phyloP scores from a whole-genome alignment of 2,888 invertebrate genomes.

The Zygothrica quintamaculata region DNA sequence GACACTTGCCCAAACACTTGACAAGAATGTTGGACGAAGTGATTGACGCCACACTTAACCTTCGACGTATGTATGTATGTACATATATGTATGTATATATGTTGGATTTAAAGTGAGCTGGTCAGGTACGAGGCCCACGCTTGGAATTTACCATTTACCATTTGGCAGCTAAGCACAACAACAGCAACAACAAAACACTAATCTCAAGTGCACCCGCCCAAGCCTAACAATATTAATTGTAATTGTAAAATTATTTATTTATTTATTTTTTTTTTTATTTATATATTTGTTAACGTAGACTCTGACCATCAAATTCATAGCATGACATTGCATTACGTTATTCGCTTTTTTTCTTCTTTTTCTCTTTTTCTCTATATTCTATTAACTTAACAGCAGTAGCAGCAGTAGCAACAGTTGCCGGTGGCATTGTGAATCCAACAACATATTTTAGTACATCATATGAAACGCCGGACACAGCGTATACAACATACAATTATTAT shows the following conservation, averaged over 20 bases:
- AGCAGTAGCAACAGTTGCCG: conserved; percentile 60
- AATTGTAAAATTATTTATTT: neutral
- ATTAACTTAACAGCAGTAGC: no score
- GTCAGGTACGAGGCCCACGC: conserved; percentile 69
- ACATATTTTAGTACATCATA: conserved; percentile 69
- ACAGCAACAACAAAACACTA: conserved; percentile 47
- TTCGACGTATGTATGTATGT: no score
- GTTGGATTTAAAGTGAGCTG: conserved; percentile 35
- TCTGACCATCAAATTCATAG: conserved; percentile 38
- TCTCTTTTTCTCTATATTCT: no score
- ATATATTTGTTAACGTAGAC: neutral
- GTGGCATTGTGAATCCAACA: conserved; percentile 61
- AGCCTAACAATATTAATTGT: conserved; percentile 46
- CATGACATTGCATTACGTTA: conserved; percentile 30
- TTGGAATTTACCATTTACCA: conserved; percentile 63
- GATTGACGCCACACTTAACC: conserved; percentile 64
- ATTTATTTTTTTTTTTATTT: neutral
- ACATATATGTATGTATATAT: no score
- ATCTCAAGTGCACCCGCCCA: conserved; percentile 63
- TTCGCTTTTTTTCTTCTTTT: conserved; percentile 21
- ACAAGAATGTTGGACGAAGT: conserved; percentile 53
- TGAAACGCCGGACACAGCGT: conserved; percentile 74
- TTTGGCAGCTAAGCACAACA: conserved; percentile 46
- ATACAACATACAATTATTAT: conserved; percentile 79
- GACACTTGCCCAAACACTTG: conserved; percentile 66